phyloP scores from a whole-genome alignment of 2,113 vertebrate genomes.

The Oreochromis tanganicae region DNA sequence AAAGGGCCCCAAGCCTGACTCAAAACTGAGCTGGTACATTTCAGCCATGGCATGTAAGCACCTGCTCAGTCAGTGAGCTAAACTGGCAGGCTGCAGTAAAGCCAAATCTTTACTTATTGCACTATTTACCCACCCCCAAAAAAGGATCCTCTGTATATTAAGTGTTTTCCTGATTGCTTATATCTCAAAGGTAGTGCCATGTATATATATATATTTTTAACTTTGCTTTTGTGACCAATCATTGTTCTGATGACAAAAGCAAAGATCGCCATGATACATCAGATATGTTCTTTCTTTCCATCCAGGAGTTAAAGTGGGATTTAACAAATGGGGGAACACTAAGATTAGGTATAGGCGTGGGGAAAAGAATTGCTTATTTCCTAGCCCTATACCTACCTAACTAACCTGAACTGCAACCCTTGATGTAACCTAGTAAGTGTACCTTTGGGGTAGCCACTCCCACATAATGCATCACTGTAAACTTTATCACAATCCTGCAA shows the following conservation, averaged over 20 bases:
- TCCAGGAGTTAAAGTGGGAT: neutral
- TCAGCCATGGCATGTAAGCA: neutral
- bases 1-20: neutral
- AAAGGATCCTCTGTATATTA: no score
- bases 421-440: neutral
- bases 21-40: neutral
- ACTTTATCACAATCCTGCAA: neutral
- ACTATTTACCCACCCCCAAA: neutral
- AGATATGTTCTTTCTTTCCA: neutral
- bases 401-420: neutral
- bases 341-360: accelerated
- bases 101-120: neutral
- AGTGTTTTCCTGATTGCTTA: neutral
- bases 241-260: neutral
- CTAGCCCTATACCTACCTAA: neutral
- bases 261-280: neutral
- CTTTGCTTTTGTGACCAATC: neutral
- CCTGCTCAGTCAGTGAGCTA: neutral
- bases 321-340: neutral
- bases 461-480: neutral
- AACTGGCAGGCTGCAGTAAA: neutral
- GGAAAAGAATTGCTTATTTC: neutral
- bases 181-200: neutral
- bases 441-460: neutral
- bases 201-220: accelerated